Conservation (phyloP, 2,888 invertebrate genomes). For the Baccha elongata region DNA sequence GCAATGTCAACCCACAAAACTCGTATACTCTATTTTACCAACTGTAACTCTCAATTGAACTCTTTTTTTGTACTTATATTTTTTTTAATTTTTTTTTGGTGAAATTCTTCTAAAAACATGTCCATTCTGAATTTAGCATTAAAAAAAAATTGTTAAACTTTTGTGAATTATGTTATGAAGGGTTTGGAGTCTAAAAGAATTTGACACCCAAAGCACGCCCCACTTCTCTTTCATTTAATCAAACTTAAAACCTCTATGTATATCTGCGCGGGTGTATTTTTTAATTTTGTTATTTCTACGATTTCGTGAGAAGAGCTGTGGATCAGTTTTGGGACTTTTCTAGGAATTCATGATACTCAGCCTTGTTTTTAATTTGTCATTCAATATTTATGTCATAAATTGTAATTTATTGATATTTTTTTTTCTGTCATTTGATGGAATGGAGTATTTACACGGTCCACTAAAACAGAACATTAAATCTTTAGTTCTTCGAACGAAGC, state of each 20-base stretch:
- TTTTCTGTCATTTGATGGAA: conserved; percentile 12
- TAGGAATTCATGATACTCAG: conserved; percentile 35
- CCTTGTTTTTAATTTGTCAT: conserved; percentile 49
- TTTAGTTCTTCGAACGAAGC: neutral
- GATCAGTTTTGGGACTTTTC: conserved; percentile 23
- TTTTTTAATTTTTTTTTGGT: neutral
- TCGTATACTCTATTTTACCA: too few species aligned
- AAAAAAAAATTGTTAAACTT: neutral
- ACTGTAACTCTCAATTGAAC: too few species aligned
- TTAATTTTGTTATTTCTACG: conserved; percentile 6
- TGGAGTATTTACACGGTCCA: conserved; percentile 9
- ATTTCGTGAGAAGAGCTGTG: conserved; percentile 20
- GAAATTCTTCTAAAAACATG: neutral
- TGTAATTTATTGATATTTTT: conserved; percentile 22
- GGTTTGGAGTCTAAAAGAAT: neutral
- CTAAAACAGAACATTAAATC: conserved; percentile 16
- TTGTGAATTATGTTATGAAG: conserved; percentile 21
- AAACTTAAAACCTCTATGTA: neutral
- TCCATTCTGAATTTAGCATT: too few species aligned
- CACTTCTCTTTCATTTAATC: neutral
- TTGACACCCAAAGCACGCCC: conserved; percentile 28
- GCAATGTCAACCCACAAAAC: too few species aligned
- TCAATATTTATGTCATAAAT: conserved; percentile 64
- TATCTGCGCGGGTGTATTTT: conserved; percentile 20
- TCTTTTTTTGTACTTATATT: too few species aligned